Base-by-base conservation (phyloP, 37 sponge, comb jelly and placozoan genomes). In the Geodia barretti region DNA sequence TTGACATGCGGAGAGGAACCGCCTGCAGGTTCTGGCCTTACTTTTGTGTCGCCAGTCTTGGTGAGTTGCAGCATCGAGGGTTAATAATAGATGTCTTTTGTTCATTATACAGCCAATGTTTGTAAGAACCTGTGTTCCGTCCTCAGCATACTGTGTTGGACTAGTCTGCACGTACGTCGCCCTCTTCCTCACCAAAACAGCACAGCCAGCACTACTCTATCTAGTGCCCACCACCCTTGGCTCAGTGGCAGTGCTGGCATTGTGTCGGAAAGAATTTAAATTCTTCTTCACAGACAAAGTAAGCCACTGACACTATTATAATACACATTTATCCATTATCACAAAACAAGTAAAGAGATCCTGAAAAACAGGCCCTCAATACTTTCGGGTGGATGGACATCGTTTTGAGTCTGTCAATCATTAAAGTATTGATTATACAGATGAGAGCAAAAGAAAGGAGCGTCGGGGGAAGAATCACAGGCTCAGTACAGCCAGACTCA, bases 191-290 rank as follows among this genome's bases (percentile, higher is more conserved):
- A 88, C 82, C 82, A 62, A 74, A 59, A 60, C 60, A 3, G 96
- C 86, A 1, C 96, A 96, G 54, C 96, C 96, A 30, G 96, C 96
- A 2, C 83, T 96, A 25, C 86, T 96, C 73, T 96, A 89, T 79
- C 69, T 96, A 60, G 96, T 96, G 54, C 96, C 96, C 47, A 68
- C 79, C 62, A 89, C 88, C 23, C 81, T 96, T 31, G 39, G 79
- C 7, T 88, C 91, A 2, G 81, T 87, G 39, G 24, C 83, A 3
- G 42, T 84, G 7, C 40, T 84, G 36, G 87, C 96, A 1, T 32
- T 82, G 25, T 24, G 78, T 5, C 65, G 88, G 31, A 58, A 80
- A 17, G 94, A 96, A 47, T 80, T 92, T 31, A 30, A 60, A 3
- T 60, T 73, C 4, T 63, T 96, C 82, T 90, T 86, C 86, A 86